Evolutionary conservation across 2,888 invertebrate genomes (phyloP), one percentile per base, ranked within the genome.

Genomic region (Matsumyia berberina): DNA sequence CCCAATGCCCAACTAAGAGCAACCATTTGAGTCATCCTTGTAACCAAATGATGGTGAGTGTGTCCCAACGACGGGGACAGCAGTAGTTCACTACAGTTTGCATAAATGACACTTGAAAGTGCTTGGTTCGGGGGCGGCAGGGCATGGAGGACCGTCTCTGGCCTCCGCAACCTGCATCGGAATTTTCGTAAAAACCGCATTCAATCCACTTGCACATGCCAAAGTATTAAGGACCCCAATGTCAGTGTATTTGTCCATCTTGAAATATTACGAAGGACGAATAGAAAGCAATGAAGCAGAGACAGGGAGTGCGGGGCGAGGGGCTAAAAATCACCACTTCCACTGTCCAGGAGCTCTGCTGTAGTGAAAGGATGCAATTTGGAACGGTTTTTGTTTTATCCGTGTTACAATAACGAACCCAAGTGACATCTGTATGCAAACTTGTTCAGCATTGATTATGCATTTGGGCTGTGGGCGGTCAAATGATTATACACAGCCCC

Each of bases 341-440:
- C 66, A 17, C 24, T 4, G 24, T 1, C 24, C 42, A 12, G 60
- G 12, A 60, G 8, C 39, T 15, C 7, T 24, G 51, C 6, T 51
- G 51, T 51, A 11, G 33, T 29, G 29, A 12, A n/a, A 12, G 62
- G 67, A 78, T 78, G 70, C 70, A 62, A 70, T 70, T 77, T 69
- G 78, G 55, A 39, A 58, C 15, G 44, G 74, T 80, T 85, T 85
- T 74, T 80, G 69, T 79, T 80, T 66, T 53, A 60, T 53, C 58
- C 85, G 58, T 85, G 80, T 76, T 76, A 85, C 85, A 80, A 76
- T 80, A 85, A 85, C 85, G 85, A 85, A 85, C 80, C 70, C 80
- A 74, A 85, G 85, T 80, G 85, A 78, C 85, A 85, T 85, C 70
- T 80, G 85, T 80, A 79, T 85, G 80, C 80, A 85, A 80, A 85